Conservation (phyloP, 92 coral and sea anemone species). For the Paramuricea clavata region DNA sequence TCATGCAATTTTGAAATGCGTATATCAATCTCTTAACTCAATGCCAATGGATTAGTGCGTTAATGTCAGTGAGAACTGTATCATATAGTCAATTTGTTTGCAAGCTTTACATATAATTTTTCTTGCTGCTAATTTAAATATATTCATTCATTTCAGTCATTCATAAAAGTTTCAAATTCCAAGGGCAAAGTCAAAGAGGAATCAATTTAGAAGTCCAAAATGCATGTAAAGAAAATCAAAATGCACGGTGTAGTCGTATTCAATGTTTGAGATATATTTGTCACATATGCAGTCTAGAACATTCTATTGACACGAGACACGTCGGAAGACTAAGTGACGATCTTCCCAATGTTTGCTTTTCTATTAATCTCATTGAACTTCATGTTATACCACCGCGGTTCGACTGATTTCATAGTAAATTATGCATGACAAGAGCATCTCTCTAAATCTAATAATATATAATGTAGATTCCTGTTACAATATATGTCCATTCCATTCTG, state of each 20-base stretch:
- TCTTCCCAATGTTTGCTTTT: not conserved
- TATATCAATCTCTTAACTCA: not conserved
- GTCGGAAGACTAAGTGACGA: not conserved
- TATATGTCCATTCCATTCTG: not conserved
- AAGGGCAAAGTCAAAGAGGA: too few relatives aligned
- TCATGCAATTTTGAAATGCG: not conserved
- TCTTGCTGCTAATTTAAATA: not conserved
- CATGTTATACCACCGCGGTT: not conserved
- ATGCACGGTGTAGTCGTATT: too few relatives aligned
- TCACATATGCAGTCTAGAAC: not conserved
- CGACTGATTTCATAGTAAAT: not conserved
- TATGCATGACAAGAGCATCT: not conserved
- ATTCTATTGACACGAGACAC: not conserved
- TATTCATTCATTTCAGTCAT: not conserved
- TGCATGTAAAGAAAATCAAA: not conserved
- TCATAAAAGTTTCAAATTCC: not conserved
- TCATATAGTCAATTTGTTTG: not conserved
- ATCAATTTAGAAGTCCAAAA: not conserved
- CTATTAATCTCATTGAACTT: not conserved
- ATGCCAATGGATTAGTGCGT: not conserved
- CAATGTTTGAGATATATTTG: too few relatives aligned
- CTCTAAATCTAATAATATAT: too few relatives aligned
- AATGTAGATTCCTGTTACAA: not conserved
- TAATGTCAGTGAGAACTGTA: not conserved
- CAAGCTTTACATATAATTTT: not conserved